Evolutionary conservation across 2,888 invertebrate species (phyloP).

Genomic region (Deilephila elpenor): DNA sequence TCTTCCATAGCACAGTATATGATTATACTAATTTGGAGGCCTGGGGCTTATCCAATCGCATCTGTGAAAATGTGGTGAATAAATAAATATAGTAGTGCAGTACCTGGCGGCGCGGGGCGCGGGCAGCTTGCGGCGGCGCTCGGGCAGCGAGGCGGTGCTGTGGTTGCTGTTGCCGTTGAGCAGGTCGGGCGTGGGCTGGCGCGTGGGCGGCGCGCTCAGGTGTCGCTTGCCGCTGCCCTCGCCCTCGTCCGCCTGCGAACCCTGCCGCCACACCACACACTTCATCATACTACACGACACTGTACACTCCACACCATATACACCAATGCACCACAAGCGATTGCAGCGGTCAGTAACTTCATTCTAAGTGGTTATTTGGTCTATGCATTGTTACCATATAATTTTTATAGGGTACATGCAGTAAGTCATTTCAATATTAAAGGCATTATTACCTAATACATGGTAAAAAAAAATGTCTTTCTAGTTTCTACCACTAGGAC

Average conservation of each 20-base stretch:
- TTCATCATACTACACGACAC: not conserved
- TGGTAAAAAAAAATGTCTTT: too few relatives aligned
- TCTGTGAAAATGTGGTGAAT: too few relatives aligned
- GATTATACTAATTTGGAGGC: too few relatives aligned
- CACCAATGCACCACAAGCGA: not conserved
- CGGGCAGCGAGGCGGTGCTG: conserved; percentile 77
- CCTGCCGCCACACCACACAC: conserved; percentile 46
- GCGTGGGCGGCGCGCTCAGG: conserved; percentile 77
- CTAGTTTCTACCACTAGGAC: too few relatives aligned
- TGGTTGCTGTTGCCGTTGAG: conserved; percentile 81
- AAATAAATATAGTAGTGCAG: conserved; percentile 28
- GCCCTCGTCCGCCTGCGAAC: conserved; percentile 68
- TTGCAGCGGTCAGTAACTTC: too few relatives aligned
- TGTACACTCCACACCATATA: not conserved
- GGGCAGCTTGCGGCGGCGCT: conserved; percentile 74
- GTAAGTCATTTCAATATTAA: too few relatives aligned
- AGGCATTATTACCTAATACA: too few relatives aligned
- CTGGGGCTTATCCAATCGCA: too few relatives aligned
- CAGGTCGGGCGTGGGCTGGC: conserved; percentile 77
- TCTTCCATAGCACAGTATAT: too few relatives aligned
- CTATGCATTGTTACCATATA: too few relatives aligned
- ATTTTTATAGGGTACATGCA: too few relatives aligned
- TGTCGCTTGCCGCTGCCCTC: conserved; percentile 72
- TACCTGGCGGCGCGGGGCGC: conserved; percentile 67
- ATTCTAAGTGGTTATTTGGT: too few relatives aligned